Percentiles rank a stretch among this genome's conserved stretches.
Conservation (phyloP, 2,113 vertebrate genomes). For the Pipa parva region DNA sequence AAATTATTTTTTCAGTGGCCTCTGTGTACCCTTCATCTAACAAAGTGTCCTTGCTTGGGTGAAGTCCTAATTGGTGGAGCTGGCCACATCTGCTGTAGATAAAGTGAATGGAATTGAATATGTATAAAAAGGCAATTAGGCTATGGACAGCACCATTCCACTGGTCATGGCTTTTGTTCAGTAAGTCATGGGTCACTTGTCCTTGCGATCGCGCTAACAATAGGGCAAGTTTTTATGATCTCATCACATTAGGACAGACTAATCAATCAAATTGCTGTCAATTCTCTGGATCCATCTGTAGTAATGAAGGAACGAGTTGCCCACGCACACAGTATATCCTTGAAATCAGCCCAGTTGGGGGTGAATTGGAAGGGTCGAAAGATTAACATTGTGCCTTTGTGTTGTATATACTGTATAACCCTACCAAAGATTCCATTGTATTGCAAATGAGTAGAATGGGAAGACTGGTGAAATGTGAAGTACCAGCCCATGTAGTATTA, state of each 20-base stretch:
- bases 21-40: background rate
- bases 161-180: background rate
- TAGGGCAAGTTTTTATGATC: background rate
- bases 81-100: background rate
- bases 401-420: too few species aligned
- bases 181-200: background rate
- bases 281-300: background rate
- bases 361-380: too few species aligned
- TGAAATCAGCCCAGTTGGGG: too few species aligned
- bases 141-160: background rate
- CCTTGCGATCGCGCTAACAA: background rate
- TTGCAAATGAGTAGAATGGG: too few species aligned
- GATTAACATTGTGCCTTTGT: too few species aligned
- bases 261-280: background rate
- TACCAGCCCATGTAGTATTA: too few species aligned
- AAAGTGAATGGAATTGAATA: background rate
- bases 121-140: background rate
- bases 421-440: too few species aligned
- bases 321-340: background rate
- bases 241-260: background rate
- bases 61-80: background rate
- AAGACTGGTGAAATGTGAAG: too few species aligned
- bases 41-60: background rate
- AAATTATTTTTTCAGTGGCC: background rate
- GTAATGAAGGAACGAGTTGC: background rate